Base-by-base conservation (phyloP, 2,113 vertebrate species). In the Apteryx owenii region DNA sequence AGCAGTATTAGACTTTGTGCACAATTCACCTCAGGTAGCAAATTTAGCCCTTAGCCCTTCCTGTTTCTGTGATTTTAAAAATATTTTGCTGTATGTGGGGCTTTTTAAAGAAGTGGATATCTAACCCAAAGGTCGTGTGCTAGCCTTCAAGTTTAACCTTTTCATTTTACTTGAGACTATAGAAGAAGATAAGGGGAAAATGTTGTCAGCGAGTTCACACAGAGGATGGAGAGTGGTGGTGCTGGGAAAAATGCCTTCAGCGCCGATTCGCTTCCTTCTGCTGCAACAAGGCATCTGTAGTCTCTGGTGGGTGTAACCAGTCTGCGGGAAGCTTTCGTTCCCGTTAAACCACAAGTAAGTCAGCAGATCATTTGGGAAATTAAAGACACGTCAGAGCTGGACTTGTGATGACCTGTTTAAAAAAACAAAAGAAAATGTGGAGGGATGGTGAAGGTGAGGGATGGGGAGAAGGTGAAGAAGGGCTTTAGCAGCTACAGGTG, bases 91-190 rank as follows among this genome's bases (percentile, higher is more conserved):
- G 4, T n/a, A 4, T 38, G 12, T 68, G 56, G 13, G 20, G 5
- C 5, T 70, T 26, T 88, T 48, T 29, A 50, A 23, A 23, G 50
- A 17, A 51, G 29, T 26, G 15, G 5, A 9, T 93, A 25, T 75
- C 46, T 90, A 85, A 60, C 68, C 73, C 72, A 61, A 93, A 94
- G 65, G 65, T 86, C 72, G 50, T 8, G 9, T 75, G 51, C 21
- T n/a, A 83, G 51, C 69, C 86, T 94, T 96, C 54, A 51, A 16
- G 44, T 84, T 54, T 96, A 93, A 94, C 94, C 94, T 97, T 97
- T 95, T 97, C 88, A 90, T 86, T 88, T 92, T 16, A 46, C 44
- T 46, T 46, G 44, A 16, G 14, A 46, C 44, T 46, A 46, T 46
- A 46, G 44, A 75, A 79, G 89, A 68, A 58, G 72, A 40, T 72